Evolutionary conservation across 2,888 invertebrate genomes (phyloP).

Genomic region (Allacma fusca): DNA sequence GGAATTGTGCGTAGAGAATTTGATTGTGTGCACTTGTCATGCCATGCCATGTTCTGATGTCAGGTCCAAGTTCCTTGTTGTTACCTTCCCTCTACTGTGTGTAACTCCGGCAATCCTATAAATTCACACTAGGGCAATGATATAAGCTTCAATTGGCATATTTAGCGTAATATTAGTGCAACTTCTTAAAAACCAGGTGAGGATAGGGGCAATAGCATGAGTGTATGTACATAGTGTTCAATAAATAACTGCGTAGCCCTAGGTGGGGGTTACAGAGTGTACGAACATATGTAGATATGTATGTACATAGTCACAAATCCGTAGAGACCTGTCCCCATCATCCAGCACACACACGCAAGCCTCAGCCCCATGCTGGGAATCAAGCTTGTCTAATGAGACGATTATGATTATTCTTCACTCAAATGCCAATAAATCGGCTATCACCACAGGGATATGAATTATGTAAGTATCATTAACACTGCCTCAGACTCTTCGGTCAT

Average conservation of each 20-base stretch:
- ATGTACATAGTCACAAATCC: too few relatives aligned
- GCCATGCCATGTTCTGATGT: background rate
- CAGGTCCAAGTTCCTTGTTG: background rate
- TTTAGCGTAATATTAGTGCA: too few relatives aligned
- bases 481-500: background rate
- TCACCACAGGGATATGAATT: constrained; percentile 18
- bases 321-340: too few relatives aligned
- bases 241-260: too few relatives aligned
- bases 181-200: too few relatives aligned
- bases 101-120: background rate
- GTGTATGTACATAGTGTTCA: too few relatives aligned
- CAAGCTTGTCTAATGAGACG: constrained; percentile 47
- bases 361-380: constrained; percentile 42
- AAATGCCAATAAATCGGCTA: constrained; percentile 46
- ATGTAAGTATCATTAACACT: constrained; percentile 12
- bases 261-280: too few relatives aligned
- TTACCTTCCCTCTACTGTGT: background rate
- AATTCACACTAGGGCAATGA: too few relatives aligned
- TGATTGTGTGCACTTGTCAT: background rate
- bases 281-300: too few relatives aligned
- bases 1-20: constrained; percentile 8
- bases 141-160: too few relatives aligned
- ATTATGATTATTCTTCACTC: constrained; percentile 42
- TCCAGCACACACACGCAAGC: constrained; percentile 34
- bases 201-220: too few relatives aligned